Evolutionary conservation across 2,888 invertebrate species (phyloP), one percentile per base, ranked within the genome.

Genomic region (Drosophila gaucha): DNA sequence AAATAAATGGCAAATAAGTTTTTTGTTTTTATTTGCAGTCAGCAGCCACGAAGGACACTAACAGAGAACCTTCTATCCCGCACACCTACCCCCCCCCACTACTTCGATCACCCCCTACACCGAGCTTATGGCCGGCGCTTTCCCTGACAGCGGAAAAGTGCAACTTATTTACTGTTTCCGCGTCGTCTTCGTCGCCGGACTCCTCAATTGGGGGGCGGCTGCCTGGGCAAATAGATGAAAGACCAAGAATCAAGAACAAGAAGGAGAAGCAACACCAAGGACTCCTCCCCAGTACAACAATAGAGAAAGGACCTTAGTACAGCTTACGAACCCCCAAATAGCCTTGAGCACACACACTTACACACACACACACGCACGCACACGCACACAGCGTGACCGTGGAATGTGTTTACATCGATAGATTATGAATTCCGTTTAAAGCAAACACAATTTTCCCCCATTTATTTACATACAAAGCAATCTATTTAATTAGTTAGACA

Each of bases 1-100:
- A 80, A 86, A 86, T 86, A 80, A 86, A 80, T 80, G 79, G 86
- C 75, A 75, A 82, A 78, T 78, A 80, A 75, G 75, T 83, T 80
- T 76, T 78, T 80, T 78, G 71, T 80, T 79, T 78, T 74, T 73
- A 62, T 71, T 79, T 71, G 58, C 49, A 47, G 55, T 49, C 58
- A 31, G 58, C 75, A 75, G 64, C 68, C 55, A 73, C 58, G 71
- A 80, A 82, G 83, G 86, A 74, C 86, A 63, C 69, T 46, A 44
- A 54, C 24, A 39, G 35, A 33, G 16, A 12, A 9, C 20, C 44
- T 26, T 4, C 33, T 20, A n/a, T 20, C 22, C 14, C 12, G 12
- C 20, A 18, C n/a, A 18, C 36, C 20, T 6, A 5, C 6, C 35
- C 8, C 30, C 6, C 35, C 12, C 22, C 1, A 2, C 18, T n/a